Evolutionary conservation across 1,140 invertebrate genomes (phyloP), one percentile per base, ranked within the genome.

Genomic region (Leptinotarsa lineolata): DNA sequence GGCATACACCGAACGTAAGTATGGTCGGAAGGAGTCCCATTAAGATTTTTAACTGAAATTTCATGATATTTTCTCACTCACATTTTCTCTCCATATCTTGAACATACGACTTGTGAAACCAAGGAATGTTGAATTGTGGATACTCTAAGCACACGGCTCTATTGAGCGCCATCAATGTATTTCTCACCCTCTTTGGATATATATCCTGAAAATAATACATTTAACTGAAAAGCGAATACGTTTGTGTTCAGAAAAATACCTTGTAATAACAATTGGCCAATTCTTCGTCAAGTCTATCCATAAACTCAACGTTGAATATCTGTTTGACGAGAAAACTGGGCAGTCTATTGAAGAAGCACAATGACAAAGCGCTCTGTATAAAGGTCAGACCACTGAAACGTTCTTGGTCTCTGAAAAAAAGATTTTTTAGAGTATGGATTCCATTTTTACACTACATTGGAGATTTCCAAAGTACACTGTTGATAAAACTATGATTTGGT

Each of bases 21-120:
- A 30, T 2, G 8, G 8, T 30, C 11, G 30, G 2, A 11, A 30
- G 8, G 8, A 24, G 24, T 6, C 24, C 24, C 24, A 1, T 24
- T 5, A 24, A 39, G 30, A 39, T 39, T 39, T 11, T 8, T 11
- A 39, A 39, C 30, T 39, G 30, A 39, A 39, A 11, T 8, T 39
- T 39, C 30, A 39, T 39, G 2, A 39, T 11, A 39, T 39, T 3
- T 67, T 44, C 44, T 44, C 70, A 73, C 72, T 76, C 77, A 82
- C 81, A 68, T 67, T 61, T 73, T 75, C 73, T 76, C 48, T 77
- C 58, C 13, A 64, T 65, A 61, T 81, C 86, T 80, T 90, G 83
- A 46, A 89, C 84, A 74, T 88, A 90, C 75, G 89, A 89, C 74
- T 89, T 85, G 81, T 91, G 90, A 78, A 91, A 91, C 90, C 90